These are phyloP conservation scores for Esperia sulphurella DNA, from an alignment of 2,888 invertebrate species.

Conservation along the genomic window DNA sequence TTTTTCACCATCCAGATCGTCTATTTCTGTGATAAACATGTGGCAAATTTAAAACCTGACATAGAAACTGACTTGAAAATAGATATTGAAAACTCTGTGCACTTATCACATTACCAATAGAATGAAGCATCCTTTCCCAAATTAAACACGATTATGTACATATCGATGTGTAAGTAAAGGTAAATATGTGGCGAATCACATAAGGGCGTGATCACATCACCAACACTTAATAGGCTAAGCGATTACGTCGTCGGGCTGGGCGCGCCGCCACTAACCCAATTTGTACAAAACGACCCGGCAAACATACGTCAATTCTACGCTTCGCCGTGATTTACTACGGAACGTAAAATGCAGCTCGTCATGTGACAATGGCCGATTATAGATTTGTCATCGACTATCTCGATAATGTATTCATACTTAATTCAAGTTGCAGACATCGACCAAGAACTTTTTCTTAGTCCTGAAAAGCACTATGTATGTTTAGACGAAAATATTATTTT, in stretches of 20 bases:
- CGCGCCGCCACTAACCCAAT: constrained; percentile 66
- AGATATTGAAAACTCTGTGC: too few species aligned
- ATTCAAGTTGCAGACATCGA: too few species aligned
- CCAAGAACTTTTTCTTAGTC: too few species aligned
- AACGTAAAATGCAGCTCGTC: constrained; percentile 41
- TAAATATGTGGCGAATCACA: constrained; percentile 58
- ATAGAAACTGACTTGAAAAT: too few species aligned
- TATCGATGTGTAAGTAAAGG: constrained; percentile 41
- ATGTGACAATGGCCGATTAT: not conserved
- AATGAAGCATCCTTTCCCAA: not conserved
- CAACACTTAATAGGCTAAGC: constrained; percentile 55
- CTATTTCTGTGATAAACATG: too few species aligned
- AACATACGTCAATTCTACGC: constrained; percentile 57
- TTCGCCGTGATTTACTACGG: constrained; percentile 55
- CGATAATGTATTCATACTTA: too few species aligned
- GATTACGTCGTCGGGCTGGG: constrained; percentile 54
- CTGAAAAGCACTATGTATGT: too few species aligned
- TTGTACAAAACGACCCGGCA: constrained; percentile 62
- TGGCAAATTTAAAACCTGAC: too few species aligned
- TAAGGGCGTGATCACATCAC: constrained; percentile 55
- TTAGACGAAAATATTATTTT: too few species aligned
- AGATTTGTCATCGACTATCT: too few species aligned
- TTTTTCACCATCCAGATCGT: too few species aligned
- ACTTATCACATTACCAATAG: not conserved
- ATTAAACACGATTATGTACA: constrained; percentile 26